These are phyloP conservation scores for Amazonetta brasiliensis DNA, from an alignment of 2,797 vertebrate species.

Conservation along the genomic window DNA sequence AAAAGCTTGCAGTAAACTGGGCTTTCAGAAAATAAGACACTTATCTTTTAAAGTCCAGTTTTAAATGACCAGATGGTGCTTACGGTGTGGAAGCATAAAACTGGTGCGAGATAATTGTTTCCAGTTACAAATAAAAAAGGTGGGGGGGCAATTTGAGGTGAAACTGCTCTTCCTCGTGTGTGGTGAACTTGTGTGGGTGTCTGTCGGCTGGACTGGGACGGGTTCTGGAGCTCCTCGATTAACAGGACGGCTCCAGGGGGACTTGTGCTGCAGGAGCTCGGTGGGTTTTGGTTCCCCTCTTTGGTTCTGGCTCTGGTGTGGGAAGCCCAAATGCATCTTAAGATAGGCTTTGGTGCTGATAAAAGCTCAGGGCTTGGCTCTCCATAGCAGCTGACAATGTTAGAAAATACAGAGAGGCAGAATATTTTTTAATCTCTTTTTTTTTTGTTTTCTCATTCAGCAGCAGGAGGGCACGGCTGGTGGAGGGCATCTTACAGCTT, in stretches of 20 bases:
- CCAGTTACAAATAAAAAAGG: not conserved
- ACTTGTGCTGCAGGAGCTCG: not conserved
- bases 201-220: not conserved
- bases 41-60: not conserved
- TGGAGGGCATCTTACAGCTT: too few relatives aligned
- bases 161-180: not conserved
- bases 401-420: too few relatives aligned
- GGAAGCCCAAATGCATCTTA: not conserved
- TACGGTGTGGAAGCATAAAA: not conserved
- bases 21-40: not conserved
- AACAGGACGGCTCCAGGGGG: too few relatives aligned
- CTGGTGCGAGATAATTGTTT: not conserved
- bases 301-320: not conserved
- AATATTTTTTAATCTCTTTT: too few relatives aligned
- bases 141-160: not conserved
- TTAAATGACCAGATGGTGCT: conserved; percentile 21
- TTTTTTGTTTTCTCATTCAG: too few relatives aligned
- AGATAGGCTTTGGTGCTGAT: not conserved
- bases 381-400: too few relatives aligned
- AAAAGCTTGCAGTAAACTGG: conserved; percentile 9
- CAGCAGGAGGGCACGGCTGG: too few relatives aligned
- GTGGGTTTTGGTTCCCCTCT: not conserved
- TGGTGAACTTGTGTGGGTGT: not conserved
- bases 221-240: not conserved
- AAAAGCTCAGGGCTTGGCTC: not conserved